Base-by-base conservation (phyloP, 2,113 vertebrate genomes). In the Sialia sialis region DNA sequence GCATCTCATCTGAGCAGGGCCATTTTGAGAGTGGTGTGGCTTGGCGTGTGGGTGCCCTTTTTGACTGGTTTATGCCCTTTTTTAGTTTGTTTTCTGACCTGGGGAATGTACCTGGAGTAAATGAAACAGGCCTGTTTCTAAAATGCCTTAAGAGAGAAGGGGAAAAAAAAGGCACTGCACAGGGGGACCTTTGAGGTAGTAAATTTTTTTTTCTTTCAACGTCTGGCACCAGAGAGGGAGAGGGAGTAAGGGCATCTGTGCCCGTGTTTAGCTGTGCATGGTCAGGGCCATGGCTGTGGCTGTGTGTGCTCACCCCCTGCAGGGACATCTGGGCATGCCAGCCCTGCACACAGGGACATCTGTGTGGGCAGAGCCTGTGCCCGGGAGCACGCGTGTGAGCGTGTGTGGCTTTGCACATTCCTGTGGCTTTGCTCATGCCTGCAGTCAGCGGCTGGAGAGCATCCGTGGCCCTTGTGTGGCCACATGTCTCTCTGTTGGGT, bases 181-280 rank as follows among this genome's bases (percentile, higher is more conserved):
- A 94, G 94, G 92, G 93, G 75, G 38, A 93, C 62, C 67, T 93
- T 95, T 98, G 98, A 98, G 98, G 97, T 98, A 98, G 98, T 89
- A 41, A 18, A 84, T 60, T 25, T 12, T 36, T 46, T 74, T 56
- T 85, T 87, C 85, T 95, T 96, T 95, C 75, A 38, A 70, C 81
- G 44, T 80, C 93, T 93, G 95, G 87, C 95, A 95, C 79, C 39
- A 41, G 75, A 55, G 63, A 73, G 36, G 18, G 67, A 6, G 41
- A 29, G 93, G 13, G 74, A 72, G 70, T 3, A 16, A 23, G 29
- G 0, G 2, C 41, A 11, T n/a, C 5, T 43, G 56, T 75, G 77
- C 52, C 68, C 0, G 0, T 9, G 32, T 56, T 60, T n/a, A 0
- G 0, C 58, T 36, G 54, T 51, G 76, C 7, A 0, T 59, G 73